A percentile compares a stretch with the other conserved stretches of the same genome.
Conservation (phyloP, 2,888 invertebrate genomes). For the Coleophora flavipennella region DNA sequence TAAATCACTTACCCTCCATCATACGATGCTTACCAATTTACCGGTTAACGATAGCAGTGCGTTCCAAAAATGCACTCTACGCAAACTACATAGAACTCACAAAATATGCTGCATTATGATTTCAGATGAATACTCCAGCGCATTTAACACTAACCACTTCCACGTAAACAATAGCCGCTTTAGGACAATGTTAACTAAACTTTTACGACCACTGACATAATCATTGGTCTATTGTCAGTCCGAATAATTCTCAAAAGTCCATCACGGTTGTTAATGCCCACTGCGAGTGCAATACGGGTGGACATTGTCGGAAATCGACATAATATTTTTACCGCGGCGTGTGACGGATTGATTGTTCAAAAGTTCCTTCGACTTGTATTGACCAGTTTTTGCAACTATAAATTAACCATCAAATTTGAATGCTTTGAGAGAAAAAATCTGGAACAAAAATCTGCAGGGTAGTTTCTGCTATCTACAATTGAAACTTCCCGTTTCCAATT, state of each 20-base stretch:
- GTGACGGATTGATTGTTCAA: constrained; percentile 49
- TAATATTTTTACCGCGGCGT: constrained; percentile 62
- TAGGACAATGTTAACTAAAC: constrained; percentile 54
- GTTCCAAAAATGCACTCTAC: constrained; percentile 23
- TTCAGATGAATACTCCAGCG: constrained; percentile 4
- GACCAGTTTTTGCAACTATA: no score
- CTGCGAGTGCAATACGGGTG: constrained; percentile 32
- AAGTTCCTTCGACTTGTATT: constrained; percentile 1
- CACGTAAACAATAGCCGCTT: constrained; percentile 59
- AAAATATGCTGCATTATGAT: no score
- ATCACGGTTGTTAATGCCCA: constrained; percentile 43
- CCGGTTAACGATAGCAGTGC: constrained; percentile 17
- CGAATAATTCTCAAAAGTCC: constrained; percentile 49
- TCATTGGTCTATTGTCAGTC: constrained; percentile 52
- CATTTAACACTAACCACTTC: constrained; percentile 44
- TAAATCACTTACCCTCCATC: constrained; percentile 53
- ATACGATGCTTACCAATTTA: constrained; percentile 9
- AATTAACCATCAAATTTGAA: no score
- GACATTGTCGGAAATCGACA: constrained; percentile 40
- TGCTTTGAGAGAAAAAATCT: no score
- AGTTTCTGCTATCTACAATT: no score
- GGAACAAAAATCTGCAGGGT: no score
- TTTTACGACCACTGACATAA: constrained; percentile 55
- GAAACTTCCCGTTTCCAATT: no score
- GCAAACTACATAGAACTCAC: constrained; percentile 13